phyloP scores from a whole-genome alignment of 2,888 invertebrate species.

The Acrobasis suavella region DNA sequence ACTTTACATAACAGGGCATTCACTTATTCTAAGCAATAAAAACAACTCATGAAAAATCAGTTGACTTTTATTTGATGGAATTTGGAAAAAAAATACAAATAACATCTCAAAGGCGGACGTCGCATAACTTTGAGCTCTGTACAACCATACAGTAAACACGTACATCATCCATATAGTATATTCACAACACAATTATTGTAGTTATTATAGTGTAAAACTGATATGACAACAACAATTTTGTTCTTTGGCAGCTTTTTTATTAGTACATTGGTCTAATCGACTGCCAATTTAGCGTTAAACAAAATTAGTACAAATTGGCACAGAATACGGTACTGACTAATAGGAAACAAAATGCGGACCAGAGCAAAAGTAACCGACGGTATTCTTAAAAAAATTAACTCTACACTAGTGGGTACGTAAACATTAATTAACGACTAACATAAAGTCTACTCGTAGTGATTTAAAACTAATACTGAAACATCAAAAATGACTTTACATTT shows the following conservation, averaged over 20 bases:
- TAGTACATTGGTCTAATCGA: constrained; percentile 32
- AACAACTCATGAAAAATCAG: constrained; percentile 59
- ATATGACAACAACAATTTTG: constrained; percentile 59
- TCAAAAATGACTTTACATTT: constrained; percentile 56
- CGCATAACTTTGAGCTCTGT: constrained; percentile 63
- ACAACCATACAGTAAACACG: constrained; percentile 50
- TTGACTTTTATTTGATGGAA: constrained; percentile 69
- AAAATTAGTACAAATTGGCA: constrained; percentile 44
- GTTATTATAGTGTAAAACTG: constrained; percentile 40
- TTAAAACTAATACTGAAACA: constrained; percentile 76
- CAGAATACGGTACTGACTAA: constrained; percentile 46
- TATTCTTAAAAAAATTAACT: constrained; percentile 64
- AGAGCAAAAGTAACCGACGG: constrained; percentile 58
- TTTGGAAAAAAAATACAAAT: constrained; percentile 72
- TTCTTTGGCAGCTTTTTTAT: constrained; percentile 48
- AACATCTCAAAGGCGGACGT: constrained; percentile 61
- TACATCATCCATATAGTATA: constrained; percentile 49
- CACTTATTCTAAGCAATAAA: constrained; percentile 36
- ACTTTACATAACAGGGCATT: no score
- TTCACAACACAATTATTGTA: constrained; percentile 68
- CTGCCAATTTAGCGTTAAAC: constrained; percentile 30
- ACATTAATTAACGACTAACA: constrained; percentile 78
- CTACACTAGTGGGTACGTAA: constrained; percentile 65
- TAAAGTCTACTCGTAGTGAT: constrained; percentile 73
- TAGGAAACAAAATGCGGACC: constrained; percentile 51